Base-by-base conservation (phyloP, 2,113 vertebrate species). In the Hucho hucho region DNA sequence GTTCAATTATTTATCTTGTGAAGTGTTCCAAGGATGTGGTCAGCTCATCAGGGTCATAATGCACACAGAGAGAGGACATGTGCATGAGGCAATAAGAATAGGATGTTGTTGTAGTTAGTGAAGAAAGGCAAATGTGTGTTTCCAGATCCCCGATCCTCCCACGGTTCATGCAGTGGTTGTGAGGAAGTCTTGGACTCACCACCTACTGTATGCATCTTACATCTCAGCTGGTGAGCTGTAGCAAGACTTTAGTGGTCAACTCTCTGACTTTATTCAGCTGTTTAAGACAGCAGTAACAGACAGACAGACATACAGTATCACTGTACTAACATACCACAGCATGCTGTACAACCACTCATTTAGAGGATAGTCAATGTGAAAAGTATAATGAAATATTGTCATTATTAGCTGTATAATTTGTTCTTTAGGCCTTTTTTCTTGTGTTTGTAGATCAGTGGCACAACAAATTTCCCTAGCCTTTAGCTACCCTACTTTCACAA, bases 1-100 rank as follows among this genome's bases (percentile, higher is more conserved):
- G 88, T 91, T 91, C 84, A 91, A 88, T 92, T 92, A 92, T 92
- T 91, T 92, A 87, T 90, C 87, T 88, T 90, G 84, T 87, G 84
- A 90, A 87, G 88, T 91, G 89, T 90, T 90, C 85, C 87, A 86
- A 88, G 86, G 88, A 90, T 90, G 88, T 90, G 90, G 90, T 91
- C 88, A 88, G 86, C 84, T 88, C 86, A 87, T 90, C 88, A 86
- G 86, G 82, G 81, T 90, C 87, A 81, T 84, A 88, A 90, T 88
- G 88, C 85, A 59, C 53, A 61, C 80, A 90, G 83, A 75, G 80
- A 89, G 84, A 86, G 85, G 86, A 87, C 86, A 88, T 43, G 37
- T 11, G 9, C 37, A 43, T 49, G 74, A 81, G 49, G 83, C 75
- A 75, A 6, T 71, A 80, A 80, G 83, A 82, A 82, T 79, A 90